Conservation (phyloP, 1,140 invertebrate species). For the Bactericera cockerelli region DNA sequence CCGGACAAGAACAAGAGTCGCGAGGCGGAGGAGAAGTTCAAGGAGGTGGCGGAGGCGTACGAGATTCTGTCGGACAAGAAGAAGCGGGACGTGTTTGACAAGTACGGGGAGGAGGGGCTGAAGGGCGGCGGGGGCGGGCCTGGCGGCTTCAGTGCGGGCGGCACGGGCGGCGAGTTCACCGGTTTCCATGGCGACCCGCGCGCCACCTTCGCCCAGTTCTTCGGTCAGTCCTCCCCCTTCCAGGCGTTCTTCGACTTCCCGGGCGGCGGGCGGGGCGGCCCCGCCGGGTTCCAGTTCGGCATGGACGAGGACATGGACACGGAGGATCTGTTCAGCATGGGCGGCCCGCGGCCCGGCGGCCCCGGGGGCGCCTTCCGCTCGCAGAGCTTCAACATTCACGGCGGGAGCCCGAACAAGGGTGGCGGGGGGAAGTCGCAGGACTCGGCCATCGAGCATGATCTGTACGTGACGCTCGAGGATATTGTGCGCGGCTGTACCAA, state of each 20-base stretch:
- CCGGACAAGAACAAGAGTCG: conserved; percentile 98
- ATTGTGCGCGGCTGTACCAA: conserved; percentile 87
- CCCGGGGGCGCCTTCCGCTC: conserved; percentile 59
- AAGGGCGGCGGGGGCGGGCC: conserved; percentile 48
- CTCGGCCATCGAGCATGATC: conserved; percentile 87
- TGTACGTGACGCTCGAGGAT: conserved; percentile 89
- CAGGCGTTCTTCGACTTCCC: conserved; percentile 46
- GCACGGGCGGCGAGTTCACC: conserved; percentile 45
- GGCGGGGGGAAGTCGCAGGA: conserved; percentile 69
- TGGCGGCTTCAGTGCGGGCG: conserved; percentile 29
- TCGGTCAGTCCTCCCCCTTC: conserved; percentile 49
- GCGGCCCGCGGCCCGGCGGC: conserved; percentile 24
- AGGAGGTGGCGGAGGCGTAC: conserved; percentile 76
- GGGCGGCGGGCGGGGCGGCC: conserved; percentile 35
- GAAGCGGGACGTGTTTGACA: conserved; percentile 54
- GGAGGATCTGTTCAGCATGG: conserved; percentile 46
- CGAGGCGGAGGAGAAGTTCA: conserved; percentile 91
- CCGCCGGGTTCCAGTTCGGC: conserved; percentile 52
- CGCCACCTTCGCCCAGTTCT: conserved; percentile 57
- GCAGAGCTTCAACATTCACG: conserved; percentile 76
- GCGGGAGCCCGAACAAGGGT: conserved; percentile 38
- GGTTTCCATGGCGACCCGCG: conserved; percentile 71
- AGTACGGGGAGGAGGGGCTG: conserved; percentile 59
- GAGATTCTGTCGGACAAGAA: conserved; percentile 59
- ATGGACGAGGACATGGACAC: conserved; percentile 50